Evolutionary conservation across 2,797 vertebrate genomes (phyloP).

Genomic region (Erpetoichthys calabaricus): DNA sequence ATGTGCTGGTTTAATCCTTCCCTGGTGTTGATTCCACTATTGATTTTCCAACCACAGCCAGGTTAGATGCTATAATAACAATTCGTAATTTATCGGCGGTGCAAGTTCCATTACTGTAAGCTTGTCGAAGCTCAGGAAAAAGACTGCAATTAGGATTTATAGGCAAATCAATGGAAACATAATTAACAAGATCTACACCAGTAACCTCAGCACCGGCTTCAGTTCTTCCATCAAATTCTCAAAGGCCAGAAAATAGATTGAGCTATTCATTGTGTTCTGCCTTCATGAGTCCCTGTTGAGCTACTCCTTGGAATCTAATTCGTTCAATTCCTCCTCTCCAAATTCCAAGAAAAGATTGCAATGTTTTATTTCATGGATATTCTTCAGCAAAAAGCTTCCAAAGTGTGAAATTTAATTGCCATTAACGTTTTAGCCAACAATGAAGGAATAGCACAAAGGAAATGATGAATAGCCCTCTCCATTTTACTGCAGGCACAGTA

Average conservation of each 20-base stretch:
- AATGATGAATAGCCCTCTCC: background rate
- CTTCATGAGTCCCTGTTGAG: background rate
- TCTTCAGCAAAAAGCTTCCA: background rate
- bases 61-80: conserved; percentile 53
- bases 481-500: background rate
- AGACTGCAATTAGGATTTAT: conserved; percentile 52
- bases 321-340: background rate
- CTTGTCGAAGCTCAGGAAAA: conserved; percentile 41
- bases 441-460: background rate
- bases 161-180: conserved; percentile 51
- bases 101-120: conserved; percentile 49
- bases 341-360: background rate
- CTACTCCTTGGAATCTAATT: background rate
- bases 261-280: background rate
- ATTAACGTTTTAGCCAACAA: background rate
- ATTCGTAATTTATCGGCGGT: conserved; percentile 44
- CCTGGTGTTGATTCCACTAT: conserved; percentile 53
- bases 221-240: background rate
- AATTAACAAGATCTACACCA: conserved; percentile 47
- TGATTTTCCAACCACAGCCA: conserved; percentile 41
- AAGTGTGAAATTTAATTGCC: background rate
- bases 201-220: conserved; percentile 9
- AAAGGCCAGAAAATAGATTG: background rate
- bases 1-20: conserved; percentile 44
- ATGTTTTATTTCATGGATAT: background rate